Evolutionary conservation across 2,797 vertebrate genomes (phyloP).

Genomic region (Staurois parvus): DNA sequence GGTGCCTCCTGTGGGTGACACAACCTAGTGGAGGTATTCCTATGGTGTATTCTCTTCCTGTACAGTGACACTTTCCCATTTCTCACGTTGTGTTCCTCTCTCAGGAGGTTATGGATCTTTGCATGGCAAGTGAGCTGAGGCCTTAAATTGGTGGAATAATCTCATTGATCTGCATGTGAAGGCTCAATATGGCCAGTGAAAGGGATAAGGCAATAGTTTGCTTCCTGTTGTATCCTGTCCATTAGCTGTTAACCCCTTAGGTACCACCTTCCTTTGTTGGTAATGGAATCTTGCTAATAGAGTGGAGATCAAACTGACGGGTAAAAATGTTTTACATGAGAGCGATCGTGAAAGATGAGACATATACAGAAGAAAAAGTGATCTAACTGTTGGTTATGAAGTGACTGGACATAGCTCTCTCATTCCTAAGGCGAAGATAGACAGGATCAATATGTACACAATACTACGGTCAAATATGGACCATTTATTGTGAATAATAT

Average conservation of each 20-base stretch:
- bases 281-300: not conserved
- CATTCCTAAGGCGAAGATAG: not conserved
- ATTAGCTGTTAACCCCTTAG: constrained; percentile 1
- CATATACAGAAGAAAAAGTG: not conserved
- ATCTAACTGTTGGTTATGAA: not conserved
- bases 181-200: constrained; percentile 63
- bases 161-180: constrained; percentile 72
- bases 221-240: constrained; percentile 10
- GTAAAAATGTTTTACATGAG: not conserved
- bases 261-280: constrained; percentile 7
- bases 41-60: not conserved
- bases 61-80: not conserved
- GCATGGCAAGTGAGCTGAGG: constrained; percentile 2
- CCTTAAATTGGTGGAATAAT: constrained; percentile 45
- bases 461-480: too few species aligned
- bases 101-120: constrained; percentile 33
- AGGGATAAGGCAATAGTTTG: constrained; percentile 19
- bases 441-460: not conserved
- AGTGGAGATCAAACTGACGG: not conserved
- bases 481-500: too few species aligned
- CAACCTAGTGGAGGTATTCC: not conserved
- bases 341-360: not conserved
- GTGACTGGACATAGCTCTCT: not conserved
- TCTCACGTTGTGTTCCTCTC: not conserved
- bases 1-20: not conserved